These are phyloP conservation scores for Pelosia muscerda DNA, from an alignment of 2,888 invertebrate genomes.

Conservation along the genomic window DNA sequence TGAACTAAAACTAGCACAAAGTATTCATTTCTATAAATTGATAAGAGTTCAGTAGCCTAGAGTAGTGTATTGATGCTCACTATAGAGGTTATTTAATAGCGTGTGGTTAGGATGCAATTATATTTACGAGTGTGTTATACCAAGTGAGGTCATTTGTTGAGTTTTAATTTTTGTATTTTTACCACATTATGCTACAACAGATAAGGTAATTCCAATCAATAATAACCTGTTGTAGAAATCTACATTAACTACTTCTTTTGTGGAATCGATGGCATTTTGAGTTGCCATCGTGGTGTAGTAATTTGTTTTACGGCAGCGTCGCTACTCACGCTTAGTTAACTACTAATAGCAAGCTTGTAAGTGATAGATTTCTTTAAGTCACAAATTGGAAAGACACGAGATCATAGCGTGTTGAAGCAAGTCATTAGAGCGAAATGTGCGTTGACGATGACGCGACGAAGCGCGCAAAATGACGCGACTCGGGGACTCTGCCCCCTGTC, in stretches of 20 bases:
- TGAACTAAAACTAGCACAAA: slow-evolving; percentile 40
- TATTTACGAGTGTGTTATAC: not conserved
- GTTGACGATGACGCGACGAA: slow-evolving; percentile 36
- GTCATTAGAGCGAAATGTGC: slow-evolving; percentile 17
- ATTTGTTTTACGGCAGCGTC: too few relatives aligned
- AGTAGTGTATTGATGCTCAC: slow-evolving; percentile 57
- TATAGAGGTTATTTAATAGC: slow-evolving; percentile 60
- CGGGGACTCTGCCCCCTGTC: slow-evolving; percentile 68
- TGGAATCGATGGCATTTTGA: too few relatives aligned
- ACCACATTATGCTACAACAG: not conserved
- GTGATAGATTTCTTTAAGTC: slow-evolving; percentile 35
- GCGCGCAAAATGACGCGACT: slow-evolving; percentile 38
- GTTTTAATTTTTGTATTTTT: not conserved
- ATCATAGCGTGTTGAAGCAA: slow-evolving; percentile 56
- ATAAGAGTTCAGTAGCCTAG: slow-evolving; percentile 56
- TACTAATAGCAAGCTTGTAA: slow-evolving; percentile 13
- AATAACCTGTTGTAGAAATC: too few relatives aligned
- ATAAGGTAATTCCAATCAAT: not conserved
- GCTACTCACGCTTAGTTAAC: too few relatives aligned
- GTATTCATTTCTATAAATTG: slow-evolving; percentile 33
- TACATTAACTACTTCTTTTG: too few relatives aligned
- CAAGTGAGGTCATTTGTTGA: not conserved
- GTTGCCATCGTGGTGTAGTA: too few relatives aligned
- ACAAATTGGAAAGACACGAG: slow-evolving; percentile 59
- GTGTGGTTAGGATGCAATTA: slow-evolving; percentile 38